Base-by-base conservation (phyloP, 2,888 invertebrate genomes). In the Herminia tarsipennalis region DNA sequence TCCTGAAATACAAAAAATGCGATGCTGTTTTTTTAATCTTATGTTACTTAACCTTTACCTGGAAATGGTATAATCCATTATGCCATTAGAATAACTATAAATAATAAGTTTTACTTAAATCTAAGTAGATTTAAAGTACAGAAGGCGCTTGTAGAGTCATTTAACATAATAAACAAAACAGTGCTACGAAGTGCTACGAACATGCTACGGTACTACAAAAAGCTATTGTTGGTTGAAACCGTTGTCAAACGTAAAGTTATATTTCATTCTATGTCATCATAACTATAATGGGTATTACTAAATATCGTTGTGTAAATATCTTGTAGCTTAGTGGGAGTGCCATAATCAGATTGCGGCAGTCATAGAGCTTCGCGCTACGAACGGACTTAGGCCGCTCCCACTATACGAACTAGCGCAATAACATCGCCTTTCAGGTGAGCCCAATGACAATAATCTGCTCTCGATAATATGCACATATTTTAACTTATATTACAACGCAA, bases 341-440 rank as follows among this genome's bases (percentile, higher is more conserved):
- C 86, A 81, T 90, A 90, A 90, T 89, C 88, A 86, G 90, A 89
- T 90, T 90, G 88, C 87, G 84, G 86, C 86, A 84, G 76, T 90
- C 77, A 76, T 89, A 83, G 83, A 81, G 87, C 88, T 90, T 90
- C 90, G 60, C 66, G 38, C 38, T 66, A 71, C 59, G 64, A 70
- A 71, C 68, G 64, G 75, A 80, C 81, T 78, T 76, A 70, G 78
- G 79, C 86, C 88, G 88, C 88, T 87, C 88, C 88, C 83, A 75
- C 66, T 64, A 70, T 54, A 69, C 60, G 71, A 78, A 55, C 61
- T 63, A 48, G 65, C 54, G 67, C 56, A 60, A 57, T 64, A 54
- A 45, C 53, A 60, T 56, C 40, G 58, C 35, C 56, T 57, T 58
- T 53, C 44, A 56, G 52, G 51, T 42, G 46, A 30, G 43, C 45